Evolutionary conservation across 2,797 vertebrate genomes (phyloP).

Genomic region (Etheostoma nigrum): DNA sequence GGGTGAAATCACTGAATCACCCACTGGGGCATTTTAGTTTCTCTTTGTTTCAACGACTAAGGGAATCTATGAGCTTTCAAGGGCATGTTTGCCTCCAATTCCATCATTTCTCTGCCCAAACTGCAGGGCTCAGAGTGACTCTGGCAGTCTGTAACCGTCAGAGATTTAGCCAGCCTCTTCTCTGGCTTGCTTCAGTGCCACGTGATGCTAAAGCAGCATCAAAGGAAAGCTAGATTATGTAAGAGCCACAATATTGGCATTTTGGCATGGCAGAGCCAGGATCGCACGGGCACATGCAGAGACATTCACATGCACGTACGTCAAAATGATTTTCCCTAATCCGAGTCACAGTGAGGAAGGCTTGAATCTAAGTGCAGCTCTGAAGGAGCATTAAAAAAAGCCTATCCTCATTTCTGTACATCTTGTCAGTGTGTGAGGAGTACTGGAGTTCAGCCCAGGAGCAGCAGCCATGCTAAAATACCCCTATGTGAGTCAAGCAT

Average conservation of each 20-base stretch:
- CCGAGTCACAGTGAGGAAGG: constrained; percentile 44
- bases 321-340: constrained; percentile 67
- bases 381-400: constrained; percentile 41
- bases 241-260: constrained; percentile 54
- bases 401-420: constrained; percentile 30
- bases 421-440: constrained; percentile 16
- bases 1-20: neutral
- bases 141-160: constrained; percentile 30
- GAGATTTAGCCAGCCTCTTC: constrained; percentile 32
- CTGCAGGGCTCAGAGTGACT: constrained; percentile 6
- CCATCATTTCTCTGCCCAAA: neutral
- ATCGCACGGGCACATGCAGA: constrained; percentile 51
- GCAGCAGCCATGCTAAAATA: constrained; percentile 12
- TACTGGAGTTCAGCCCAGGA: constrained; percentile 7
- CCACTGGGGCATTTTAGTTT: neutral
- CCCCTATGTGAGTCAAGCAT: neutral
- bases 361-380: constrained; percentile 51
- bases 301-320: constrained; percentile 34
- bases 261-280: constrained; percentile 47
- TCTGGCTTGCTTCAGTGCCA: constrained; percentile 27
- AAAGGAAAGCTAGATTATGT: constrained; percentile 56
- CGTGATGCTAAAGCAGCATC: constrained; percentile 52
- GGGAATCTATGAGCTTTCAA: neutral
- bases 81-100: neutral
- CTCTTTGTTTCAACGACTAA: constrained; percentile 1